phyloP scores from a whole-genome alignment of 2,888 invertebrate genomes.

The Onthophagus sagittarius region DNA sequence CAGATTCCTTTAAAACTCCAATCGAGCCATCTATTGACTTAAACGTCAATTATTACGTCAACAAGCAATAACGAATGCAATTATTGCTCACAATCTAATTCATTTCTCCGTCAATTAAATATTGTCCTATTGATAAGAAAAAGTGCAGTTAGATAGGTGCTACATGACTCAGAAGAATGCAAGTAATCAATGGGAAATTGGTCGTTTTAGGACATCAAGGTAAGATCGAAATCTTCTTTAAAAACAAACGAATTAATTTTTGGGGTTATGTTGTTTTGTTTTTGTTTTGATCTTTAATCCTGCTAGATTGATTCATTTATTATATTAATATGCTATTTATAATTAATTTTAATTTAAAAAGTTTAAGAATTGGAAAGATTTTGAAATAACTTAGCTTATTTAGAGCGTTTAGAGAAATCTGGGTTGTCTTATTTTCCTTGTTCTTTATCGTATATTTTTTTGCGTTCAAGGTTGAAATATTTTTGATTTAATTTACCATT shows the following conservation, averaged over 20 bases:
- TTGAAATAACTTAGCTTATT: not conserved
- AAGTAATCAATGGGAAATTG: slow-evolving; percentile 77
- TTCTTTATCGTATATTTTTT: not conserved
- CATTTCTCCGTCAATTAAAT: no score
- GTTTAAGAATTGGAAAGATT: not conserved
- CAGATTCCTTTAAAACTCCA: no score
- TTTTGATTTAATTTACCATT: not conserved
- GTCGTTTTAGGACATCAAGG: slow-evolving; percentile 81
- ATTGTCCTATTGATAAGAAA: not conserved
- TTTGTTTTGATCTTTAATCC: not conserved
- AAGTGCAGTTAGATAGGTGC: not conserved
- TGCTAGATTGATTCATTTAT: not conserved
- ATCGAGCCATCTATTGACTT: no score
- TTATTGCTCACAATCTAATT: no score
- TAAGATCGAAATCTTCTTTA: slow-evolving; percentile 44
- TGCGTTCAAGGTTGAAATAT: not conserved
- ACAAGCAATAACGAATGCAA: no score
- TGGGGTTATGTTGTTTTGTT: slow-evolving; percentile 3
- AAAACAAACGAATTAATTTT: slow-evolving; percentile 18
- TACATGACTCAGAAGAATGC: slow-evolving; percentile 53
- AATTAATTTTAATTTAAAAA: not conserved
- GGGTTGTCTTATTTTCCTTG: not conserved
- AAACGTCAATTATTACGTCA: no score
- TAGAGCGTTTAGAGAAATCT: not conserved
- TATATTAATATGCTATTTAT: no score